These are phyloP conservation scores for Agrochola macilenta DNA, from an alignment of 2,888 invertebrate species.

Conservation along the genomic window DNA sequence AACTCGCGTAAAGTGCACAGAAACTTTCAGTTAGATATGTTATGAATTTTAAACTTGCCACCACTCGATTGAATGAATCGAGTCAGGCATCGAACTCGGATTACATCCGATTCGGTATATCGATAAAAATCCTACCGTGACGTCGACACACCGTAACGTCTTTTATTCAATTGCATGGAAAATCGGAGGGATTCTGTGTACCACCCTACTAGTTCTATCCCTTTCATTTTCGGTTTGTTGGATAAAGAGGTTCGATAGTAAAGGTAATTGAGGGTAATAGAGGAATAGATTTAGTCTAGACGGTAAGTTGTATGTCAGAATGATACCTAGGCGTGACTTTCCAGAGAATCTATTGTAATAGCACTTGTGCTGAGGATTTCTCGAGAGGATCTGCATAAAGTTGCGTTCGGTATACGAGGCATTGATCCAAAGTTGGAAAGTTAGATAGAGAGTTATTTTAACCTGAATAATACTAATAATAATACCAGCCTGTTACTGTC, in stretches of 20 bases:
- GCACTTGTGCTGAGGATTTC: slow-evolving; percentile 48
- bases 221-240: slow-evolving; percentile 62
- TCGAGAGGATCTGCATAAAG: slow-evolving; percentile 28
- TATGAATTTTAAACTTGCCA: slow-evolving; percentile 52
- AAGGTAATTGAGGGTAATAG: slow-evolving; percentile 85
- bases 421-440: slow-evolving; percentile 1
- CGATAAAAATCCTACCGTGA: slow-evolving; percentile 81
- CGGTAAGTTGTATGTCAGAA: slow-evolving; percentile 81
- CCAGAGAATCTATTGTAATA: slow-evolving; percentile 57
- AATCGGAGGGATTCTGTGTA: slow-evolving; percentile 84
- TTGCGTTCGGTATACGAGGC: slow-evolving; percentile 14
- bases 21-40: slow-evolving; percentile 36
- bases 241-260: slow-evolving; percentile 76
- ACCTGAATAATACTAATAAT: too few species aligned
- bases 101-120: slow-evolving; percentile 64
- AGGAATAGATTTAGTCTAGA: slow-evolving; percentile 89
- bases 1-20: slow-evolving; percentile 46
- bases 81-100: slow-evolving; percentile 62
- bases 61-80: slow-evolving; percentile 45
- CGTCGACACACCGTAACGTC: slow-evolving; percentile 86
- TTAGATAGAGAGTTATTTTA: neutral
- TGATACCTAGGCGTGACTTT: slow-evolving; percentile 79
- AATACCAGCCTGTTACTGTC: too few species aligned
- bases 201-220: slow-evolving; percentile 75
- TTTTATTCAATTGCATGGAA: slow-evolving; percentile 89